Conservation (phyloP, 2,113 vertebrate genomes). For the Cyanoramphus novaezelandiae region DNA sequence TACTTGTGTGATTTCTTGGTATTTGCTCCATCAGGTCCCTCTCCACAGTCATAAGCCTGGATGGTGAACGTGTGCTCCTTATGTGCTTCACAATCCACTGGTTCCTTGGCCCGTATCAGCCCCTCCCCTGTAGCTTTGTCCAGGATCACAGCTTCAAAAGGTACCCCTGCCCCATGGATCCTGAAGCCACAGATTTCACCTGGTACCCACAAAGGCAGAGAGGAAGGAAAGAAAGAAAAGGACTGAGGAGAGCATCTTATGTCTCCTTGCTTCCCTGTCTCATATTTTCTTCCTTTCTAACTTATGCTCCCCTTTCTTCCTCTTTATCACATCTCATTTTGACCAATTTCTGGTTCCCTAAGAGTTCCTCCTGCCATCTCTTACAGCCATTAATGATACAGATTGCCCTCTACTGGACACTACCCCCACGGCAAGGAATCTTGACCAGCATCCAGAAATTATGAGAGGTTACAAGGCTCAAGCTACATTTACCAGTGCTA, state of each 20-base stretch:
- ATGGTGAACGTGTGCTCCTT: slow-evolving; percentile 98
- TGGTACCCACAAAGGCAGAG: slow-evolving; percentile 32
- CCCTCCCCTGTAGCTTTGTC: slow-evolving; percentile 96
- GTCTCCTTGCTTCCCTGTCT: background rate
- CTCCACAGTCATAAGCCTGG: slow-evolving; percentile 97
- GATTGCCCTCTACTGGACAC: slow-evolving; percentile 39
- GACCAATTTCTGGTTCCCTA: background rate
- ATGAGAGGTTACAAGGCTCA: background rate
- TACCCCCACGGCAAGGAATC: background rate
- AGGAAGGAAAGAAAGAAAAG: background rate
- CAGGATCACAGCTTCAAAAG: slow-evolving; percentile 96
- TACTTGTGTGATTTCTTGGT: slow-evolving; percentile 99
- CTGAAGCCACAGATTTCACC: slow-evolving; percentile 98
- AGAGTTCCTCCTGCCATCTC: background rate
- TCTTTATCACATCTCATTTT: background rate
- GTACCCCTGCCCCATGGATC: slow-evolving; percentile 90
- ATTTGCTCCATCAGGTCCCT: slow-evolving; percentile 92
- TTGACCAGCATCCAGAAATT: background rate
- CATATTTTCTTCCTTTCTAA: background rate
- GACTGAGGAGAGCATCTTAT: background rate
- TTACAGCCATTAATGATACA: background rate
- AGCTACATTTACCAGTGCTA: background rate
- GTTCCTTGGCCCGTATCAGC: slow-evolving; percentile 93
- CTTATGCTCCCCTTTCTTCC: background rate
- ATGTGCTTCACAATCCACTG: slow-evolving; percentile 94